Evolutionary conservation across 1,140 invertebrate genomes (phyloP).

Genomic region (Lerema accius): DNA sequence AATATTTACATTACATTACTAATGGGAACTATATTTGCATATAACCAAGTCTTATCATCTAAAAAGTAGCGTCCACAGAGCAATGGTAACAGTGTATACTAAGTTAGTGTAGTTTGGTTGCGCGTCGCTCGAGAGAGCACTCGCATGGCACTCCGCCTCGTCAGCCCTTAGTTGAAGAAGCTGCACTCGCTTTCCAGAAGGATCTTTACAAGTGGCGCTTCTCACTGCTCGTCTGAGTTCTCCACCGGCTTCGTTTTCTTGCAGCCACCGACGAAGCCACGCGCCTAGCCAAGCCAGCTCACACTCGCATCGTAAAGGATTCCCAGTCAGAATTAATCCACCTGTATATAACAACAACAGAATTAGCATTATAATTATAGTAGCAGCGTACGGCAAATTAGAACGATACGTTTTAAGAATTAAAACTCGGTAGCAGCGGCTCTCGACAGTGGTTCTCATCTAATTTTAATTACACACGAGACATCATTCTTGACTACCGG

Average conservation of each 20-base stretch:
- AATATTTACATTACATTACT: conserved; percentile 14
- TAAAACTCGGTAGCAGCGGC: conserved; percentile 60
- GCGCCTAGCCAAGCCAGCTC: conserved; percentile 94
- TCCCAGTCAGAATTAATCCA: conserved; percentile 91
- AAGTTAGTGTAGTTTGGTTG: conserved; percentile 60
- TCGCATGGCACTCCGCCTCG: conserved; percentile 89
- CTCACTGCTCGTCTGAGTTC: conserved; percentile 72
- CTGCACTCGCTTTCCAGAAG: conserved; percentile 84
- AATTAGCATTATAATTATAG: conserved; percentile 16
- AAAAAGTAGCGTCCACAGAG: conserved; percentile 58
- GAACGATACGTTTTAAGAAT: conserved; percentile 57
- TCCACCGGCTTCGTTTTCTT: conserved; percentile 82
- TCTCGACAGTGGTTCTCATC: conserved; percentile 18
- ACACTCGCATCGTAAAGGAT: conserved; percentile 93
- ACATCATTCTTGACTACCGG: conserved; percentile 14
- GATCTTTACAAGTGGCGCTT: conserved; percentile 86
- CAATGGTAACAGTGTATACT: conserved; percentile 58
- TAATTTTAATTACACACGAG: conserved; percentile 29
- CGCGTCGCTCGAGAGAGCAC: conserved; percentile 86
- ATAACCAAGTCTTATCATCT: conserved; percentile 60
- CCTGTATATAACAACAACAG: conserved; percentile 81
- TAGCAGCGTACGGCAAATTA: conserved; percentile 9
- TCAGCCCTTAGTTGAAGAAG: conserved; percentile 89
- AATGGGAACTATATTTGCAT: conserved; percentile 11
- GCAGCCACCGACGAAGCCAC: conserved; percentile 92